Evolutionary conservation across 23 tunicate genomes (phyloP).

Genomic region (Trididemnum clinides): DNA sequence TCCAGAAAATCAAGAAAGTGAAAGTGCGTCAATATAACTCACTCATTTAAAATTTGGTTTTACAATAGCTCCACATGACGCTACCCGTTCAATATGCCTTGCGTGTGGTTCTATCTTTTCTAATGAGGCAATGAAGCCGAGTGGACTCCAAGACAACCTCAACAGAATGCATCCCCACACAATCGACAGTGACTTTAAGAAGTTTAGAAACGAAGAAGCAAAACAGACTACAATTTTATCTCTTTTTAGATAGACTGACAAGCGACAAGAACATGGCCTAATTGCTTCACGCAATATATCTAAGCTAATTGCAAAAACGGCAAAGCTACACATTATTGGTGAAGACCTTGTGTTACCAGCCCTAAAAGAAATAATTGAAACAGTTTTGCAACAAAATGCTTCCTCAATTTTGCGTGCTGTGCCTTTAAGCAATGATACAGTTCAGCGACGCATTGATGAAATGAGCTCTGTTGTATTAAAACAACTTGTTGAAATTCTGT

Average conservation of each 20-base stretch:
- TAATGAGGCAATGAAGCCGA: constrained; percentile 52
- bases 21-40: constrained; percentile 39
- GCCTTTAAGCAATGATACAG: too few species aligned
- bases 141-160: constrained; percentile 35
- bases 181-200: constrained; percentile 49
- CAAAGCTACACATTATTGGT: constrained; percentile 54
- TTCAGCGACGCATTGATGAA: too few species aligned
- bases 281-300: constrained; percentile 59
- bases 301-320: constrained; percentile 55
- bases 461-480: too few species aligned
- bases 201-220: constrained; percentile 33
- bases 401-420: too few species aligned
- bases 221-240: constrained; percentile 25
- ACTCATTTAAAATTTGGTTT: constrained; percentile 27
- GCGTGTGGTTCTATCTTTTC: too few species aligned
- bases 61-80: constrained; percentile 36
- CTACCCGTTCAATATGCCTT: constrained; percentile 8
- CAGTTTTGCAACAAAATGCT: constrained; percentile 50
- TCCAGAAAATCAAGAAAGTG: constrained; percentile 27
- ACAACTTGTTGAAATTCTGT: too few species aligned
- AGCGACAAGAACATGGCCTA: constrained; percentile 44
- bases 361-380: constrained; percentile 46
- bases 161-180: constrained; percentile 33
- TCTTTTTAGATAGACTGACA: constrained; percentile 32
- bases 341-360: constrained; percentile 51